These are phyloP conservation scores for Bradypodion ventrale DNA, from an alignment of 2,797 vertebrate species.

Conservation along the genomic window DNA sequence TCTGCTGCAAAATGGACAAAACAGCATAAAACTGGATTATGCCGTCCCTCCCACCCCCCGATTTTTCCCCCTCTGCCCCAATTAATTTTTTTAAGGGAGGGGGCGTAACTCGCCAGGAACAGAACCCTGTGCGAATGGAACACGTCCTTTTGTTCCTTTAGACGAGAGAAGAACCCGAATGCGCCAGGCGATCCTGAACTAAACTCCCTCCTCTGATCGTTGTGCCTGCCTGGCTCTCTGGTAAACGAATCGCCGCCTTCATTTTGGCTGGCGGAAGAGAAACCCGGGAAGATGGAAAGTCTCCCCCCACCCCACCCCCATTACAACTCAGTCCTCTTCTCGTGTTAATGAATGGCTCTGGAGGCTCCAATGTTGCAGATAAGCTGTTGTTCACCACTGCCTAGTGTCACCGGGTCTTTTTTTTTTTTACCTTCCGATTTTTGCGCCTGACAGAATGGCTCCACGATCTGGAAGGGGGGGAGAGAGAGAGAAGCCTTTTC, in stretches of 20 bases:
- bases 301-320: no score
- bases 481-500: not conserved
- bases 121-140: not conserved
- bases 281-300: not conserved
- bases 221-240: no score
- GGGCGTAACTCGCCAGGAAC: not conserved
- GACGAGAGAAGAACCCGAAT: not conserved
- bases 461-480: not conserved
- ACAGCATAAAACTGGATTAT: not conserved
- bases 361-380: not conserved
- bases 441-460: not conserved
- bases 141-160: conserved; percentile 9
- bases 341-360: not conserved
- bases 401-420: not conserved
- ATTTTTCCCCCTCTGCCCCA: not conserved
- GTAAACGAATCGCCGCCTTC: not conserved
- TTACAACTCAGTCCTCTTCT: no score
- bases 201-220: not conserved
- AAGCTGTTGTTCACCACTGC: not conserved
- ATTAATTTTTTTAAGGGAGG: not conserved
- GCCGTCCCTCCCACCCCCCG: not conserved
- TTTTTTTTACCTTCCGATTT: not conserved
- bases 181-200: no score
- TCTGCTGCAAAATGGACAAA: no score
- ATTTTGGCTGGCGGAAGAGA: not conserved